These are phyloP conservation scores for Hanleya hanleyi DNA, from an alignment of 2,888 invertebrate genomes.

Conservation along the genomic window DNA sequence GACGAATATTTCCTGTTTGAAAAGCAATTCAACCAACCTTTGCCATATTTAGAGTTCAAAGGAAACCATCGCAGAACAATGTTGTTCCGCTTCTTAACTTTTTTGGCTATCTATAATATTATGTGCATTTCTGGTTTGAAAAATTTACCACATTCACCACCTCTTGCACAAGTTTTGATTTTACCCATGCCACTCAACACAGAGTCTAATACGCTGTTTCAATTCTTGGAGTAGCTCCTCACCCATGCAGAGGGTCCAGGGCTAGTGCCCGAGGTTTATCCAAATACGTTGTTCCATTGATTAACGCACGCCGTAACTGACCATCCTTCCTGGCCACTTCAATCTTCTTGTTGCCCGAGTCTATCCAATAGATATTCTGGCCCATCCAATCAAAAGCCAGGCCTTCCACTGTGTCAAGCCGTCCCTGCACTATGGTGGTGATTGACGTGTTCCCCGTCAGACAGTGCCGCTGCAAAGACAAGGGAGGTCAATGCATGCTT, in stretches of 20 bases:
- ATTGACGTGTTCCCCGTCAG: slow-evolving; percentile 70
- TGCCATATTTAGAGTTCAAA: too few species aligned
- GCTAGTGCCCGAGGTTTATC: slow-evolving; percentile 87
- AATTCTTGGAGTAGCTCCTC: slow-evolving; percentile 44
- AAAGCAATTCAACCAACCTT: too few species aligned
- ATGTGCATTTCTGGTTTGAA: neutral
- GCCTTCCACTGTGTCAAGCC: slow-evolving; percentile 87
- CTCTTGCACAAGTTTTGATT: too few species aligned
- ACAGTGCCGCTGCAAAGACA: slow-evolving; percentile 58
- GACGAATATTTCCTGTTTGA: too few species aligned
- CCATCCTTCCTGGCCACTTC: slow-evolving; percentile 86
- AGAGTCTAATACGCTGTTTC: too few species aligned
- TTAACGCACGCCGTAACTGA: slow-evolving; percentile 84
- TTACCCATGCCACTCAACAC: neutral
- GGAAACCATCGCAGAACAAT: too few species aligned
- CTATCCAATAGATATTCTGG: slow-evolving; percentile 89
- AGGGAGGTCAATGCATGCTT: too few species aligned
- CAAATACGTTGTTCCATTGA: slow-evolving; percentile 76
- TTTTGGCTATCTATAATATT: neutral
- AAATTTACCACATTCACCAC: neutral
- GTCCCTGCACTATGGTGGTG: slow-evolving; percentile 83
- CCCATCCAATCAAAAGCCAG: slow-evolving; percentile 93
- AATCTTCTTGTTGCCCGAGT: slow-evolving; percentile 85
- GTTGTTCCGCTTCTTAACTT: too few species aligned
- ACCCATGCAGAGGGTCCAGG: slow-evolving; percentile 86